A percentile compares a stretch with the other conserved stretches of the same genome.
phyloP scores from a whole-genome alignment of 2,797 vertebrate genomes.

The Rhincodon typus region DNA sequence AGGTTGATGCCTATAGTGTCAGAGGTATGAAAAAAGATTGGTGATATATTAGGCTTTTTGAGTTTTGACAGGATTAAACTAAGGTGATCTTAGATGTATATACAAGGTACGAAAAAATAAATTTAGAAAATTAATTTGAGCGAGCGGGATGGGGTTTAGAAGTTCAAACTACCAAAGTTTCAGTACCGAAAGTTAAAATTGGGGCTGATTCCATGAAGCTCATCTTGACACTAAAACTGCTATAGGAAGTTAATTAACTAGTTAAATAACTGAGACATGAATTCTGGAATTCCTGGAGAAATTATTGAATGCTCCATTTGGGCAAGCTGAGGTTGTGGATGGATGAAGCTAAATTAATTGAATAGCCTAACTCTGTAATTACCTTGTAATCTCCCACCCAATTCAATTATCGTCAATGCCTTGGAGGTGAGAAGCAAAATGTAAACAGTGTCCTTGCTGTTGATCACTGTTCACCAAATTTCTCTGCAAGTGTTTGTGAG shows the following conservation, averaged over 20 bases:
- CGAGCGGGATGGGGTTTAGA: neutral
- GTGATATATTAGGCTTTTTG: neutral
- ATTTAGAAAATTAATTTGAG: neutral
- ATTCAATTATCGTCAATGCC: neutral
- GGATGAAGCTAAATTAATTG: neutral
- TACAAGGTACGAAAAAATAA: neutral
- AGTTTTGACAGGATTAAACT: neutral
- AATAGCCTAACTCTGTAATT: neutral
- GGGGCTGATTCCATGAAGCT: neutral
- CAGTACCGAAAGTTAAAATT: neutral
- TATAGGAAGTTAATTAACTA: neutral
- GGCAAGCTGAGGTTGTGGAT: neutral
- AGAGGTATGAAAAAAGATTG: constrained; percentile 1
- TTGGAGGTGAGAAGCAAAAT: neutral
- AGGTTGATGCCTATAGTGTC: neutral
- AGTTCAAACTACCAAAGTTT: neutral
- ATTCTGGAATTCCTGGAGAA: neutral
- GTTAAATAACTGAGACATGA: neutral
- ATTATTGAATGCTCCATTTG: neutral
- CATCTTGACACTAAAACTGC: neutral
- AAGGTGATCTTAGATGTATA: neutral
- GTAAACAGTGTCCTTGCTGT: neutral
- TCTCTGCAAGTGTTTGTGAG: neutral
- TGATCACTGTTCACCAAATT: neutral
- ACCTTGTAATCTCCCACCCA: neutral